Evolutionary conservation across 2,888 invertebrate genomes (phyloP).

Genomic region (Troides aeacus): DNA sequence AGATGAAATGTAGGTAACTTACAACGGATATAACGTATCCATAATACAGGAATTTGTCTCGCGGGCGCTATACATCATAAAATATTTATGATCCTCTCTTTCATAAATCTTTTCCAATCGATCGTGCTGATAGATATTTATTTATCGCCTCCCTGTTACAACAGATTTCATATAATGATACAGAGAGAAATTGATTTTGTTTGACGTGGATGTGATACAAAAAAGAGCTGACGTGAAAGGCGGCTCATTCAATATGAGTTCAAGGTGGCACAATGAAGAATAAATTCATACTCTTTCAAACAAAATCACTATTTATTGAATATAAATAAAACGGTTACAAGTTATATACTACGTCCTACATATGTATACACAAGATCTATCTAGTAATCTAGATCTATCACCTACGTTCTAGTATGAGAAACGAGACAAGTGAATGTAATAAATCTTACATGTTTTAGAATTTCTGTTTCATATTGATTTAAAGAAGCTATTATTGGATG

Average conservation of each 20-base stretch:
- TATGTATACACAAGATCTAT: no score
- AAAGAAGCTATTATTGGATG: no score
- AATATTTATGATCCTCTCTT: constrained; percentile 23
- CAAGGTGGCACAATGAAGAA: not conserved
- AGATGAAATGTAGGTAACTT: constrained; percentile 19
- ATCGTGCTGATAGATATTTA: constrained; percentile 16
- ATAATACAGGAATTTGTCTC: constrained; percentile 22
- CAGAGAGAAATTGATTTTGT: constrained; percentile 6
- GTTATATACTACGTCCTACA: no score
- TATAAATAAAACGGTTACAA: no score
- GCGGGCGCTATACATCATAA: constrained; percentile 21
- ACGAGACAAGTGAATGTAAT: no score
- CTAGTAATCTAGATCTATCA: no score
- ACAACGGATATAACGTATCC: constrained; percentile 7
- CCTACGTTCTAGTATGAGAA: no score
- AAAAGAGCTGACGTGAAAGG: not conserved
- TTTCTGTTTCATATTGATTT: no score
- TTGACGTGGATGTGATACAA: not conserved
- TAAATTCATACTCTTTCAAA: not conserved
- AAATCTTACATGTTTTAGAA: no score
- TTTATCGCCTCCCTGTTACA: constrained; percentile 2
- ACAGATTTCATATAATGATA: not conserved
- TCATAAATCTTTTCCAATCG: constrained; percentile 22
- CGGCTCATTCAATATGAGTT: not conserved
- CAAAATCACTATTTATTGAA: no score